phyloP scores from a whole-genome alignment of 2,888 invertebrate genomes.

The Onthophagus sagittarius region DNA sequence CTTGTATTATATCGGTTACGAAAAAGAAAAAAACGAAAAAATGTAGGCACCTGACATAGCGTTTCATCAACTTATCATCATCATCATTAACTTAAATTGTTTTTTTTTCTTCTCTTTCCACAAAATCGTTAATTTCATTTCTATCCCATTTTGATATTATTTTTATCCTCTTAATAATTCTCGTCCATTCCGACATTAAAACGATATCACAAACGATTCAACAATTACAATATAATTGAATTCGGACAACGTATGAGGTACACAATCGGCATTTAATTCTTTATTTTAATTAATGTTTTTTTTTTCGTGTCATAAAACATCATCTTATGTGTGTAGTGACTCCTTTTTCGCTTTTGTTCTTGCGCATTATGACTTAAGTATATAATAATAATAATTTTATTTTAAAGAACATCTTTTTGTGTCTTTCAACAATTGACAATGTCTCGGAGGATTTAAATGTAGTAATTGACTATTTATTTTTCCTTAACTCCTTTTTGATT shows the following conservation, averaged over 20 bases:
- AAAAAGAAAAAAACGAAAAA: constrained; percentile 45
- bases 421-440: neutral
- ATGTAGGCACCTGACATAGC: constrained; percentile 48
- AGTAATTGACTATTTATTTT: neutral
- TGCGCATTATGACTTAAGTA: neutral
- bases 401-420: neutral
- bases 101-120: neutral
- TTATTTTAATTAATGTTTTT: neutral
- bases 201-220: constrained; percentile 25
- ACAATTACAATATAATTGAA: constrained; percentile 24
- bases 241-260: constrained; percentile 25
- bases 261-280: constrained; percentile 17
- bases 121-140: neutral
- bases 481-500: neutral
- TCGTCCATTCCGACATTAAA: neutral
- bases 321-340: neutral
- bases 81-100: neutral
- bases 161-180: neutral
- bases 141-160: neutral
- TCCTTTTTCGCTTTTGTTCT: neutral
- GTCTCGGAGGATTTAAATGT: neutral
- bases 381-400: neutral
- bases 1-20: constrained; percentile 43
- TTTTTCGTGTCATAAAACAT: neutral
- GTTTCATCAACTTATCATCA: constrained; percentile 14